Evolutionary conservation across 2,888 invertebrate species (phyloP), one percentile per base, ranked within the genome.

Genomic region (Eupithecia abbreviata): DNA sequence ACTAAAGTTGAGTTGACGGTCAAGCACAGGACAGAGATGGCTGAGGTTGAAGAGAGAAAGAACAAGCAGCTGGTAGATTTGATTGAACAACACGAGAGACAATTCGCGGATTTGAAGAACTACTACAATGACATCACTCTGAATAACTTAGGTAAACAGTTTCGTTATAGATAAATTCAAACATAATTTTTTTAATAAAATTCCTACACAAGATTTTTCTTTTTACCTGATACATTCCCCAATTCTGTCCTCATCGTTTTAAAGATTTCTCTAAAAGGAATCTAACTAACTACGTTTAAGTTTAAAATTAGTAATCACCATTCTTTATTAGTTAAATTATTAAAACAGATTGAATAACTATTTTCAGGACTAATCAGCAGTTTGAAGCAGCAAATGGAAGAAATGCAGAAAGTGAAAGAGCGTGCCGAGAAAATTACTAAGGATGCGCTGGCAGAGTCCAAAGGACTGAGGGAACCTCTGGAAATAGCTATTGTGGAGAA

Each of bases 91-190:
- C 98, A 99, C 87, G 98, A 98, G 80, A 96, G 96, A 83, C 97
- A 98, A 0, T 98, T 98, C 88, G 96, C 96, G 67, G 98, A 99
- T 89, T 97, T 99, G 93, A 99, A 98, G 90, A 98, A 97, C 90
- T 99, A 99, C 92, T 99, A 99, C 88, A 98, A 98, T 86, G 98
- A 99, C 85, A 98, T 99, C 73, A 98, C 98, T 0, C 94, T 98
- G 15, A 99, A 99, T 90, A 99, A 99, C 92, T 95, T 99, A 81
- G 98, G 98, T 92, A 80, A 85, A 62, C 3, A 30, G 12, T 62
- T 62, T 62, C 62, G 62, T 30, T 10, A 62, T 62, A 62, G 62
- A 62, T 62, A 10, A 30, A 51, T 51, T 51, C 15, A 15, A 51
- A 51, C 13, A 51, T 51, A 2, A 51, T 51, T 51, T 13, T 49